Percentiles rank a stretch among this genome's conserved stretches.
Conservation (phyloP, 2,888 invertebrate species). For the Lasius fuliginosus region DNA sequence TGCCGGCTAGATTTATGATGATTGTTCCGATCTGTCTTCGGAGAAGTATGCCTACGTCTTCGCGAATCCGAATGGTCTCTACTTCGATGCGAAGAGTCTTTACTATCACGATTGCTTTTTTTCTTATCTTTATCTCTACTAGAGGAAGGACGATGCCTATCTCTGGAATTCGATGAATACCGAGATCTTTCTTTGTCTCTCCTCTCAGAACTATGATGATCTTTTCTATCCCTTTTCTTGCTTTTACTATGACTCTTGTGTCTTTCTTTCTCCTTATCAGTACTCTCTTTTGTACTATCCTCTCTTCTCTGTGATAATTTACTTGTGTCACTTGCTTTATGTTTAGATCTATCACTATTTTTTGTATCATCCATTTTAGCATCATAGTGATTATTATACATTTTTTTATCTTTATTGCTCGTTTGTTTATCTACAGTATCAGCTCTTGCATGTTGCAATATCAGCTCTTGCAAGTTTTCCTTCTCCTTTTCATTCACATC, state of each 20-base stretch:
- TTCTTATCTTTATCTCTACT: constrained; percentile 50
- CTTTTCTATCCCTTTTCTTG: constrained; percentile 58
- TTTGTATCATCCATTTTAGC: constrained; percentile 45
- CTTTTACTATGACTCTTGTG: constrained; percentile 52
- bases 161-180: constrained; percentile 59
- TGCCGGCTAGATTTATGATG: constrained; percentile 75
- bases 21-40: constrained; percentile 67
- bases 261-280: constrained; percentile 45
- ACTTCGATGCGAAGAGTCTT: constrained; percentile 62
- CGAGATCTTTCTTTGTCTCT: constrained; percentile 52
- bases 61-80: constrained; percentile 62
- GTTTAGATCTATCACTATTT: constrained; percentile 60
- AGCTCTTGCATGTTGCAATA: constrained; percentile 13
- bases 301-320: constrained; percentile 3
- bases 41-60: constrained; percentile 37
- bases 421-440: constrained; percentile 47
- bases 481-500: constrained; percentile 74
- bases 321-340: constrained; percentile 31
- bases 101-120: constrained; percentile 50
- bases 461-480: constrained; percentile 35
- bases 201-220: constrained; percentile 65
- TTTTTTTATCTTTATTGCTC: constrained; percentile 58
- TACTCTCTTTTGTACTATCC: constrained; percentile 32
- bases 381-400: constrained; percentile 53
- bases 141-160: constrained; percentile 63